Conservation (phyloP, 2,888 invertebrate genomes). For the Drosophila multiciliata region DNA sequence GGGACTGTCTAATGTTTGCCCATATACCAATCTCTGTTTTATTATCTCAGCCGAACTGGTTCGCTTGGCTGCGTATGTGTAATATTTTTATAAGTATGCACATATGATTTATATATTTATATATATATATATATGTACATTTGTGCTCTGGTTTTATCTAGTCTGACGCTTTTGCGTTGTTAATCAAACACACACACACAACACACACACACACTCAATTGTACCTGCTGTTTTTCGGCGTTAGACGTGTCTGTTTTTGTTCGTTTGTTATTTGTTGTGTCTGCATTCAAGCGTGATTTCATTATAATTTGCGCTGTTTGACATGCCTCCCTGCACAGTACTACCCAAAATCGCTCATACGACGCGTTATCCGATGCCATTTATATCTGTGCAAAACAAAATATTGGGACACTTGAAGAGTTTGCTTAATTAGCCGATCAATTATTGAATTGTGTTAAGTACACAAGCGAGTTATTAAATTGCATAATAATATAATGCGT, state of each 20-base stretch:
- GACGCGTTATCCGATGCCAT: constrained; percentile 19
- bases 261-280: constrained; percentile 23
- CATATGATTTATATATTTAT: not conserved
- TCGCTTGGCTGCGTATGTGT: constrained; percentile 71
- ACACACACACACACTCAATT: constrained; percentile 13
- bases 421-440: constrained; percentile 59
- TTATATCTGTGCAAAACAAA: constrained; percentile 12
- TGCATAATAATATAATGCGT: not conserved
- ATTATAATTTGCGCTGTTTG: constrained; percentile 68
- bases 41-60: constrained; percentile 64
- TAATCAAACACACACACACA: constrained; percentile 4
- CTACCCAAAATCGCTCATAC: constrained; percentile 39
- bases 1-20: constrained; percentile 9
- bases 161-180: constrained; percentile 29
- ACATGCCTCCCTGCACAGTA: constrained; percentile 41
- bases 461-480: not conserved
- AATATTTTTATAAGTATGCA: constrained; percentile 35
- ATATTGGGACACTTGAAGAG: constrained; percentile 63
- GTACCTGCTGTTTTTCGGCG: constrained; percentile 45
- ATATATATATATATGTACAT: not conserved
- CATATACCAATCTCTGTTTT: constrained; percentile 41
- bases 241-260: constrained; percentile 9
- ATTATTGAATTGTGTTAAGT: not conserved
- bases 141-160: constrained; percentile 46
- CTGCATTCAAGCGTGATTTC: constrained; percentile 69